Base-by-base conservation (phyloP, 2,888 invertebrate genomes). In the Stomorhina lunata region DNA sequence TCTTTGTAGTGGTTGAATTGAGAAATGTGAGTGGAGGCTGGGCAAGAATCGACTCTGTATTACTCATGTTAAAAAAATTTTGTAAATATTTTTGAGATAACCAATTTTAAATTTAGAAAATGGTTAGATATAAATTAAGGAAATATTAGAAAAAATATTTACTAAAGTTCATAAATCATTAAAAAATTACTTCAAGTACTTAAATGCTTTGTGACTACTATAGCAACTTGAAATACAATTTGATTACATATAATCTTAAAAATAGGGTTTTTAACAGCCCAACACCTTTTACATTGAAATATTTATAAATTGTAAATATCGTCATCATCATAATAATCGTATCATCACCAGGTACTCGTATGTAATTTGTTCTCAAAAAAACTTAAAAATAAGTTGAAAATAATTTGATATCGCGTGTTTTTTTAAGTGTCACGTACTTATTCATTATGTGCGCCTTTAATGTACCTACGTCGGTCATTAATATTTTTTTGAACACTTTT, bases 341-440 rank as follows among this genome's bases (percentile, higher is more conserved):
- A 61, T 65, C 66, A 75, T 80, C 68, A 55, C 29, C 73, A 73
- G 63, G n/a, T n/a, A n/a, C n/a, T n/a, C n/a, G n/a, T n/a, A n/a
- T n/a, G 69, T 75, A 69, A 75, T 75, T 45, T 65, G 45, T 71
- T 78, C 45, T 63, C 27, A n/a, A n/a, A n/a, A 37, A 66, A 45
- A 25, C 25, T 9, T 3, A 20, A 61, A 50, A 27, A 50, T 48
- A 27, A 5, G 6, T n/a, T 7, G 45, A 25, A 59, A 59, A 12
- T 12, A 73, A 63, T 12, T 40, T 25, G 29, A 76, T 32, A 75
- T 76, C 75, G 80, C 80, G 71, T 80, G 76, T 71, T 76, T 68
- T n/a, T n/a, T 32, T 59, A 66, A 76, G 40, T 80, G 69, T 80
- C 80, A 80, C 75, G 80, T 76, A 80, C 50, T 80, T 57, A 71